Percentiles rank a stretch among this genome's conserved stretches.
These are phyloP conservation scores for Synanthedon vespiformis DNA, from an alignment of 2,888 invertebrate species.

Conservation along the genomic window DNA sequence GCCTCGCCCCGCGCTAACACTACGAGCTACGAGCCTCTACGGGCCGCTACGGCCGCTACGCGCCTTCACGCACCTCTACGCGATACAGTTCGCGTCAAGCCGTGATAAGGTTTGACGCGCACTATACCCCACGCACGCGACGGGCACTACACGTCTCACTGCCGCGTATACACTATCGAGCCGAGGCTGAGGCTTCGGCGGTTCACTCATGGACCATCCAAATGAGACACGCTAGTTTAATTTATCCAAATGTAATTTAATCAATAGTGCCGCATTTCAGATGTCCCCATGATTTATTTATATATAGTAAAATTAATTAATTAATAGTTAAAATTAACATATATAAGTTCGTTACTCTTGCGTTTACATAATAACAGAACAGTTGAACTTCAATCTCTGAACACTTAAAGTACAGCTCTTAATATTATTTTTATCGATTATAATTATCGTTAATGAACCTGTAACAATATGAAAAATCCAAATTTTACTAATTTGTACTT, in stretches of 20 bases:
- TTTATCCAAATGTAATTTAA: not conserved
- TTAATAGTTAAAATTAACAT: slow-evolving; percentile 18
- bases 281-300: slow-evolving; percentile 2
- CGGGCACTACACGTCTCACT: slow-evolving; percentile 4
- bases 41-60: not conserved
- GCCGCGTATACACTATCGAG: slow-evolving; percentile 1
- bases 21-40: not conserved
- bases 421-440: slow-evolving; percentile 59
- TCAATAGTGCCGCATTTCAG: not conserved
- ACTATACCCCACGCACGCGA: not conserved
- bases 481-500: slow-evolving; percentile 71
- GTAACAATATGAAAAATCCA: slow-evolving; percentile 69
- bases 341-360: slow-evolving; percentile 34
- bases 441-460: slow-evolving; percentile 68
- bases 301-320: not conserved
- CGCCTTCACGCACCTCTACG: too few relatives aligned
- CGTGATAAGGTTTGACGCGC: not conserved
- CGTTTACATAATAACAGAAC: slow-evolving; percentile 51
- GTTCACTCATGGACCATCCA: slow-evolving; percentile 34
- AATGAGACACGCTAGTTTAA: not conserved
- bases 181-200: slow-evolving; percentile 28
- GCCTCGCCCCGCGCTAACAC: not conserved
- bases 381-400: slow-evolving; percentile 61
- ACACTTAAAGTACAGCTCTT: slow-evolving; percentile 71
- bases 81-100: not conserved